A percentile compares a stretch with the other conserved stretches of the same genome.
phyloP scores from a whole-genome alignment of 2,113 vertebrate species.

The Capreolus pygargus region DNA sequence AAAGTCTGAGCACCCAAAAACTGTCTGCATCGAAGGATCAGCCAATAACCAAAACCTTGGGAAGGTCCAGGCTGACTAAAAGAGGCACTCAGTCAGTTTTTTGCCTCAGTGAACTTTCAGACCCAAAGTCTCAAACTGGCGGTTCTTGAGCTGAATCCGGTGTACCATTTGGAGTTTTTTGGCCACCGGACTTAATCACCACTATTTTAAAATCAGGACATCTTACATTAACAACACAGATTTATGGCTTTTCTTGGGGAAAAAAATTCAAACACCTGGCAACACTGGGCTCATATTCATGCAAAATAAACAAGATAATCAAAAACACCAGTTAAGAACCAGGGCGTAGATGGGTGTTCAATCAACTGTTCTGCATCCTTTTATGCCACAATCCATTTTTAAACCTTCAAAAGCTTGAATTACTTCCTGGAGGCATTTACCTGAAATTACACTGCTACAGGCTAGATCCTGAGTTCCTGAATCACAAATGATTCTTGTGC shows the following conservation, averaged over 20 bases:
- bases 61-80: neutral
- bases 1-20: neutral
- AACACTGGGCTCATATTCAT: neutral
- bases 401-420: neutral
- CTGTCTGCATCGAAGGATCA: neutral
- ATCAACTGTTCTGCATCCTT: neutral
- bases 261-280: neutral
- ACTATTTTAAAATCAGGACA: conserved; percentile 31
- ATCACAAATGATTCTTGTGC: neutral
- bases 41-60: neutral
- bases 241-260: neutral
- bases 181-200: neutral
- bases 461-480: neutral
- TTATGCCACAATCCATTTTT: neutral
- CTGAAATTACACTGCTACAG: neutral
- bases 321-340: neutral
- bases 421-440: neutral
- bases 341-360: neutral
- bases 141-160: neutral
- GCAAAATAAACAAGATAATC: neutral
- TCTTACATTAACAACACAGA: neutral
- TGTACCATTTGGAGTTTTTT: neutral
- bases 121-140: neutral
- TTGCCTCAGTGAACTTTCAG: neutral
- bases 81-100: neutral